Base-by-base conservation (phyloP, 2,797 vertebrate species). In the Centropyge bicolor region DNA sequence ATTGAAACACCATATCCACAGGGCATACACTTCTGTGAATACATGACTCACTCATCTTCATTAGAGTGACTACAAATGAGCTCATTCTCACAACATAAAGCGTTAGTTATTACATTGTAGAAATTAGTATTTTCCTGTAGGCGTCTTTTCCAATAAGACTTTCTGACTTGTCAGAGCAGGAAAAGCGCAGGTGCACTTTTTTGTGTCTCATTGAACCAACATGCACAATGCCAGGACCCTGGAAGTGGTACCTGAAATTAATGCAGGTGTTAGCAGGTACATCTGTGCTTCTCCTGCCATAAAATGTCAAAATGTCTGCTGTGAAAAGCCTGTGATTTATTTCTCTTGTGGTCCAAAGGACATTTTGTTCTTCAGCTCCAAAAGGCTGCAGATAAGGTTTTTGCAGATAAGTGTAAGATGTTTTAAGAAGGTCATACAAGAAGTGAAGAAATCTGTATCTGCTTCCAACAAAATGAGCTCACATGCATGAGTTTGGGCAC, bases 41-140 rank as follows among this genome's bases (percentile, higher is more conserved):
- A 41, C 9, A 54, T 55, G 72, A 74, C 62, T 83, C 40, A 78
- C 22, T 84, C 46, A 48, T 84, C 13, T 60, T 69, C 52, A 74
- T 69, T 80, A 51, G 72, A 72, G 82, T 74, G 11, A 77, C 49
- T 61, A 36, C 27, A 82, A 84, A 67, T 69, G 7, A 74, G 43
- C 48, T 64, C 31, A 54, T 71, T 80, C 49, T 51, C 17, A 57
- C 36, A 73, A 60, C 9, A 65, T 60, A 48, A 72, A 59, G 67
- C 31, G 13, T 20, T 46, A 46, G 10, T 66, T 46, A 61, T 75
- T 72, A 56, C 4, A 49, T 19, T 22, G 49, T 48, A 62, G 35
- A 76, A 65, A 31, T 41, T 3, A 8, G 24, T 41, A 31, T 36
- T 67, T 54, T 27, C 20, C 48, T 38, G 27, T 17, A 49, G 54